Evolutionary conservation across 2,888 invertebrate genomes (phyloP), one percentile per base, ranked within the genome.

Genomic region (Pachliopta kotzebuea): DNA sequence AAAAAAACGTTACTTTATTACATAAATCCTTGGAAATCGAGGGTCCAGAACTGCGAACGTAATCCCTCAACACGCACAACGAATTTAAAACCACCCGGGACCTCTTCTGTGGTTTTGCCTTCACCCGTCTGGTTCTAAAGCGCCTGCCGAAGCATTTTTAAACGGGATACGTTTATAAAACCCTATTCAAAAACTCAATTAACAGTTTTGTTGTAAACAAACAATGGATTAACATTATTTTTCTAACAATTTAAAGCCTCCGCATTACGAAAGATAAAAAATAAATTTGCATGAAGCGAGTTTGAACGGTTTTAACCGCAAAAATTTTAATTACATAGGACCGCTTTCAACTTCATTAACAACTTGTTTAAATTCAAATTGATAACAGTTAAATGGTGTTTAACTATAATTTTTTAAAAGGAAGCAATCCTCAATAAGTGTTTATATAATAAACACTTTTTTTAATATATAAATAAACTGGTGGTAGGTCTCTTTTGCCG

Each of bases 21-120:
- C 18, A 3, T 29, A 49, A 59, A 59, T 63, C 63, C 63, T 59
- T 63, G 59, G 63, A 63, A 59, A 54, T n/a, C 37, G 2, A 59
- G 49, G 31, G 42, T 21, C 21, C 49, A 49, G 55, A 63, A 63
- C 55, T 59, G 59, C 59, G 26, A 59, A 63, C 54, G 53, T 63
- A 63, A 63, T 63, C 55, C 59, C 54, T 23, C 7, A 59, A 59
- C 45, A 59, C 59, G 54, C 42, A 29, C 54, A 49, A 21, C 7
- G 31, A 63, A 59, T 63, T 63, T 59, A 53, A 59, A 63, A 58
- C 29, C 56, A 61, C 63, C 45, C 49, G 23, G 42, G 45, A 21
- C 45, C 57, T 53, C 53, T 31, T 49, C 29, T 50, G 63, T 59
- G 63, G 63, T 23, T 55, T 58, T 45, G 31, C 26, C 29, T 21